Conservation (phyloP, 2,797 vertebrate species). For the Gambusia yucatana region DNA sequence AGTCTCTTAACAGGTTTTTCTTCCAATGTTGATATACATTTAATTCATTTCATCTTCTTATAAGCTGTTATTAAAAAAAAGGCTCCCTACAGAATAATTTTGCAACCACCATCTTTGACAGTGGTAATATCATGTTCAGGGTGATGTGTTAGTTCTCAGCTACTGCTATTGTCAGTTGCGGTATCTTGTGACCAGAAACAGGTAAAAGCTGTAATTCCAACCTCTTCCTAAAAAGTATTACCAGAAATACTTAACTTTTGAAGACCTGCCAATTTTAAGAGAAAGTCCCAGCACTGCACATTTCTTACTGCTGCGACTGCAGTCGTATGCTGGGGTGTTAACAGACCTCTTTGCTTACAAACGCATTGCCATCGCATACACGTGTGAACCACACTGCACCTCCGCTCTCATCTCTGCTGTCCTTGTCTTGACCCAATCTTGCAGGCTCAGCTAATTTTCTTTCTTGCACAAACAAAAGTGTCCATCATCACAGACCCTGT, state of each 20-base stretch:
- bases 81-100: background rate
- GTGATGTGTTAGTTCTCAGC: background rate
- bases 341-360: constrained; percentile 54
- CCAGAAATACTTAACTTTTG: background rate
- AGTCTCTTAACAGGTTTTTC: background rate
- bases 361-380: constrained; percentile 39
- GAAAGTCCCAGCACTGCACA: background rate
- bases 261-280: background rate
- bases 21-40: background rate
- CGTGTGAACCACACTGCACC: constrained; percentile 23
- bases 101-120: too few species aligned
- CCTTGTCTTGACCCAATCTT: constrained; percentile 46
- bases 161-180: background rate
- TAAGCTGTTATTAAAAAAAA: background rate
- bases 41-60: background rate
- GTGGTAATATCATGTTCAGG: background rate
- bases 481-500: constrained; percentile 59
- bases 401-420: constrained; percentile 47
- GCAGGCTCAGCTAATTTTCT: constrained; percentile 57
- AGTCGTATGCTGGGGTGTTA: constrained; percentile 15
- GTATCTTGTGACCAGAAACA: background rate
- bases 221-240: background rate
- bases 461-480: constrained; percentile 31
- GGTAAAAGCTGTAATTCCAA: background rate
- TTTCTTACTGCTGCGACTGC: constrained; percentile 18